These are phyloP conservation scores for Lophotriccus pileatus DNA, from an alignment of 2,797 vertebrate genomes.

Conservation along the genomic window DNA sequence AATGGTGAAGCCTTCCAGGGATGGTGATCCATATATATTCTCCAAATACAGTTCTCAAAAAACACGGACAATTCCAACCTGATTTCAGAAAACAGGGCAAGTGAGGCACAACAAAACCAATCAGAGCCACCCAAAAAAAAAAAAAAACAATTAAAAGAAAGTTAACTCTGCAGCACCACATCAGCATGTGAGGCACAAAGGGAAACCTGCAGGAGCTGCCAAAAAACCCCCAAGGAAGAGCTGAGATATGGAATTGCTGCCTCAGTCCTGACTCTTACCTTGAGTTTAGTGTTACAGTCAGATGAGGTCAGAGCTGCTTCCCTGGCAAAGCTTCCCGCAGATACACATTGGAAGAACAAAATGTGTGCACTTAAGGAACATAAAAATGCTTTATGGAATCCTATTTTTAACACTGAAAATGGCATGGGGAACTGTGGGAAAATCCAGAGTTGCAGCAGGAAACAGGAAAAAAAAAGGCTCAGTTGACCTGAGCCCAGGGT, in stretches of 20 bases:
- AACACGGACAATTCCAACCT: background rate
- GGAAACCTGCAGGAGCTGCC: background rate
- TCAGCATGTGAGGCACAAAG: background rate
- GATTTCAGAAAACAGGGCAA: background rate
- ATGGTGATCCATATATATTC: background rate
- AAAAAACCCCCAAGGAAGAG: background rate
- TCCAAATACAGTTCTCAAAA: background rate
- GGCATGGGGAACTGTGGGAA: background rate
- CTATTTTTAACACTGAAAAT: conserved; percentile 39
- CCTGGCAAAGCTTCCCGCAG: background rate
- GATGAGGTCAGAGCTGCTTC: background rate
- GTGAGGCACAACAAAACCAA: background rate
- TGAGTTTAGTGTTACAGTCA: background rate
- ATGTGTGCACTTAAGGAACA: background rate
- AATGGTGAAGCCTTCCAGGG: background rate
- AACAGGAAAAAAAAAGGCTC: background rate
- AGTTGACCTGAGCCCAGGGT: background rate
- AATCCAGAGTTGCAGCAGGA: background rate
- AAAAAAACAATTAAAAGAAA: background rate
- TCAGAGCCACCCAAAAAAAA: background rate
- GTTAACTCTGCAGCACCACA: background rate
- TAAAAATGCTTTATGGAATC: background rate
- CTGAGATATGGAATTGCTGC: background rate
- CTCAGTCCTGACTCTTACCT: background rate
- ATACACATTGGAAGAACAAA: background rate